Base-by-base conservation (phyloP, 2,888 invertebrate genomes). In the Catotricha subobsoleta region DNA sequence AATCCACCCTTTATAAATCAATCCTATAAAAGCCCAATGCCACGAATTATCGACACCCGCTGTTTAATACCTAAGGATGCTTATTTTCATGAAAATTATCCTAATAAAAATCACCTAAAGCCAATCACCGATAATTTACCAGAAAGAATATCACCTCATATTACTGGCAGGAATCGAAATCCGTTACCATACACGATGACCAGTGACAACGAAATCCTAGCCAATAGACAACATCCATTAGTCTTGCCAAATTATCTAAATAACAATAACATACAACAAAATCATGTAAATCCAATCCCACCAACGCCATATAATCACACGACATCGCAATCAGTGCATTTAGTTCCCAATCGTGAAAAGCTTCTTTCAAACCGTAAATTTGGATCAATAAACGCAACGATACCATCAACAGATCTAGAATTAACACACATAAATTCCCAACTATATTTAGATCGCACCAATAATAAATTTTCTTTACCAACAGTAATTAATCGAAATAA, bases 1-100 rank as follows among this genome's bases (percentile, higher is more conserved):
- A 15, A 8, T 13, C 9, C 33, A 9, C 33, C 18, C 19, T n/a
- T n/a, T n/a, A 34, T 34, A n/a, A 34, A 20, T 19, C 34, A 34
- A 34, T 34, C 34, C 9, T 29, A 36, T 16, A 45, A 47, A 15
- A 18, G 16, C 20, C 29, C 52, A 40, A 33, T 47, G 37, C 29
- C 46, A 39, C 38, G 37, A 45, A 30, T 46, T 28, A 37, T 46
- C 30, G 45, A 49, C 42, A 46, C 48, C 23, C 36, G 49, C 30
- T 45, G 44, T 62, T 60, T 68, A 51, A 62, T 71, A 40, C 72
- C 72, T 10, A 72, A 71, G 58, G 72, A 72, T 54, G 72, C 72
- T 1, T 72, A 72, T 51, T 72, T 72, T 49, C 72, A 72, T 48
- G 71, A 72, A 43, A n/a, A n/a, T n/a, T 62, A 72, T 28, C 67